These are phyloP conservation scores for Chaenodraco wilsoni DNA, from an alignment of 2,797 vertebrate species.

Conservation along the genomic window DNA sequence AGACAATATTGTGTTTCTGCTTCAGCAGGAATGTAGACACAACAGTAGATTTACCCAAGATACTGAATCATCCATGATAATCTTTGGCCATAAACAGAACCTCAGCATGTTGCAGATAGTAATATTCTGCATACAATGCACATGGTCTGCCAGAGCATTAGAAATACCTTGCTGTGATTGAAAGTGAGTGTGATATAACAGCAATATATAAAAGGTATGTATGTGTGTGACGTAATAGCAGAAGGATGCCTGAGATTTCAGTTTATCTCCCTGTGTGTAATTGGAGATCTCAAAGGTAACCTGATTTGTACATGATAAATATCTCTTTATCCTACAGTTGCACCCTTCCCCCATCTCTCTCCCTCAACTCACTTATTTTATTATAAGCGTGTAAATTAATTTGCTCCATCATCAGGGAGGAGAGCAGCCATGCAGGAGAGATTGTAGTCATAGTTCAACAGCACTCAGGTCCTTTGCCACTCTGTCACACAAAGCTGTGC, in stretches of 20 bases:
- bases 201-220: background rate
- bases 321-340: constrained; percentile 17
- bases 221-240: background rate
- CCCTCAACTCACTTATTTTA: constrained; percentile 41
- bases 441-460: constrained; percentile 59
- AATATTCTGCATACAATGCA: background rate
- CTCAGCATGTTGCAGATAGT: background rate
- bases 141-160: background rate
- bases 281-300: constrained; percentile 49
- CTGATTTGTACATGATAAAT: constrained; percentile 53
- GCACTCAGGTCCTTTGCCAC: constrained; percentile 52
- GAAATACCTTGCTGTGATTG: too few species aligned
- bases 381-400: constrained; percentile 74
- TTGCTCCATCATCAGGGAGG: constrained; percentile 71
- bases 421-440: constrained; percentile 44
- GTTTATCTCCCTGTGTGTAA: constrained; percentile 35
- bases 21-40: constrained; percentile 7
- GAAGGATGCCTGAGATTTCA: constrained; percentile 19
- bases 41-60: constrained; percentile 1
- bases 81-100: background rate
- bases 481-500: constrained; percentile 45
- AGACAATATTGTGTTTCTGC: background rate
- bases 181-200: too few species aligned
- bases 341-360: background rate
- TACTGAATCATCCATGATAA: constrained; percentile 14